Conservation (phyloP, 2,888 invertebrate species). For the Pardosa pseudoannulata region DNA sequence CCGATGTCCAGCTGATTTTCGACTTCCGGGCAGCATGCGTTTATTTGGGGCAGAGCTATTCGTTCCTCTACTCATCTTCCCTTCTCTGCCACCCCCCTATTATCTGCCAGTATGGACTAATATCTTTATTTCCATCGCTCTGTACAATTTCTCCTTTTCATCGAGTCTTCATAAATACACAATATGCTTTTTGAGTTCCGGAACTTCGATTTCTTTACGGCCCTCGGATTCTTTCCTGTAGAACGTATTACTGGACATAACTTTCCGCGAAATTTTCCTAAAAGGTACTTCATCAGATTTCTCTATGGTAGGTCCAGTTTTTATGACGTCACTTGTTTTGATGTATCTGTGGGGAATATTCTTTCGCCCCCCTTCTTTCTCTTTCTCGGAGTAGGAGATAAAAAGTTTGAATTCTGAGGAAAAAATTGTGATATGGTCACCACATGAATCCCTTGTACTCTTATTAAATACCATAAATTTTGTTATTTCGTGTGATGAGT, state of each 20-base stretch:
- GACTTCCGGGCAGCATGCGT: not conserved
- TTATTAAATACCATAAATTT: too few relatives aligned
- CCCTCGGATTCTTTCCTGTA: not conserved
- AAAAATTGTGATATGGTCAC: too few relatives aligned
- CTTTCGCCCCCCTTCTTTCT: too few relatives aligned
- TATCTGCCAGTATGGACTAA: not conserved
- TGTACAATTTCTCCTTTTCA: not conserved
- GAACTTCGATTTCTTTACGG: not conserved
- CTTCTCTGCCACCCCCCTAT: not conserved
- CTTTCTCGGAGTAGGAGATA: too few relatives aligned
- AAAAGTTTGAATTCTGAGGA: too few relatives aligned
- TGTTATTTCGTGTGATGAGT: too few relatives aligned
- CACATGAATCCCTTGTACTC: too few relatives aligned
- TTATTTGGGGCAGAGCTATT: not conserved
- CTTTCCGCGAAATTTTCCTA: not conserved
- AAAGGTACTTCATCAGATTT: not conserved
- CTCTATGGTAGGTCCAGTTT: not conserved
- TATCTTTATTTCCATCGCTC: not conserved
- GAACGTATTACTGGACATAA: not conserved
- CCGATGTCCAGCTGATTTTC: constrained; percentile 13
- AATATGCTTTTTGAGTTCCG: not conserved
- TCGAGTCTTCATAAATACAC: not conserved
- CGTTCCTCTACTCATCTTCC: not conserved
- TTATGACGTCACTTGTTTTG: too few relatives aligned
- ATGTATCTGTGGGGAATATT: too few relatives aligned